phyloP scores from a whole-genome alignment of 2,797 vertebrate genomes.

The Manis pentadactyla region DNA sequence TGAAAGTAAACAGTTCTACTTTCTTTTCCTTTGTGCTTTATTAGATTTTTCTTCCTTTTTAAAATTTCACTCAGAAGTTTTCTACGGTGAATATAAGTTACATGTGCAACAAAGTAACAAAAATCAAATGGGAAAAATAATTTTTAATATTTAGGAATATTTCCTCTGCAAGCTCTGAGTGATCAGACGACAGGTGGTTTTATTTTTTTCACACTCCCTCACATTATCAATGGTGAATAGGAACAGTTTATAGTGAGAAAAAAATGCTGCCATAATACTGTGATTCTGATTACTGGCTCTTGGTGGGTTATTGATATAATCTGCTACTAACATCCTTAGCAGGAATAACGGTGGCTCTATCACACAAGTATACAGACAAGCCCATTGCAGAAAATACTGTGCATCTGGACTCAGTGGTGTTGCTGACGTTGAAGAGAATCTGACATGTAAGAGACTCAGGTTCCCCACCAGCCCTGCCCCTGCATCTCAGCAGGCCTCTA shows the following conservation, averaged over 20 bases:
- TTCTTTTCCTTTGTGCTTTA: neutral
- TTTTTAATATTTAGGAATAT: neutral
- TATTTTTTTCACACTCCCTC: neutral
- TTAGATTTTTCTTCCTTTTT: neutral
- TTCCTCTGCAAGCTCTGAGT: neutral
- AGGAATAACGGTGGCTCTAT: neutral
- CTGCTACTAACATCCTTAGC: slow-evolving; percentile 5
- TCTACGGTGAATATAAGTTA: neutral
- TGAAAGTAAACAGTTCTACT: neutral
- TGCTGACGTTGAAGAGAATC: neutral
- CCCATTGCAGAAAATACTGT: neutral
- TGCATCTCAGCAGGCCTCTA: neutral
- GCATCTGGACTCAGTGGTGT: neutral
- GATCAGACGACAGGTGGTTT: neutral
- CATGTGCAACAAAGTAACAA: neutral
- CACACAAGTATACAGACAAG: neutral
- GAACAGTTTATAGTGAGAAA: neutral
- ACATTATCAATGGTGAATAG: neutral
- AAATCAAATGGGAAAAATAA: neutral
- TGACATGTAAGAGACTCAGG: neutral
- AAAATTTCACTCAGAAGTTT: neutral
- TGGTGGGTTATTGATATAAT: neutral
- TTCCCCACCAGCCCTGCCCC: neutral
- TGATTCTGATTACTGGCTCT: neutral
- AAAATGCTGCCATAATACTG: neutral